Evolutionary conservation across 1,140 invertebrate genomes (phyloP).

Genomic region (Brachionus plicatilis): DNA sequence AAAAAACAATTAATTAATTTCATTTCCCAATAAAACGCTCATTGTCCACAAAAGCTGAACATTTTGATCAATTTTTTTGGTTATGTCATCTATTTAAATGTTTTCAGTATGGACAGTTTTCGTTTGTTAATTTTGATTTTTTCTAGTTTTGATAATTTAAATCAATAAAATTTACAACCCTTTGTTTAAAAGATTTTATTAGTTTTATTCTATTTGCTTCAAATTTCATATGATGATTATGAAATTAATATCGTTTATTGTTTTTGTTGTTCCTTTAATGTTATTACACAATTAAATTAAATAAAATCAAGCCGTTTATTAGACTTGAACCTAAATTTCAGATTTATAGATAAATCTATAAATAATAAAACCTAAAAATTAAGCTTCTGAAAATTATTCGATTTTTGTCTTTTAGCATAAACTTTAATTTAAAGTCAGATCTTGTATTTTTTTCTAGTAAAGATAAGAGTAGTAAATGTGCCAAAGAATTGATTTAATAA

Average conservation of each 20-base stretch:
- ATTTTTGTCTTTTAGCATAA: too few species aligned
- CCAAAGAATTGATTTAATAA: too few species aligned
- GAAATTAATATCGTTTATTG: neutral
- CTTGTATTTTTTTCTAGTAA: too few species aligned
- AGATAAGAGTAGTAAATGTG: too few species aligned
- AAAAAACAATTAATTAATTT: neutral
- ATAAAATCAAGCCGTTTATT: neutral
- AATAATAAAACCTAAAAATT: too few species aligned
- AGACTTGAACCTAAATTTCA: neutral
- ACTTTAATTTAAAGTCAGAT: too few species aligned
- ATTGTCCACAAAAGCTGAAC: neutral
- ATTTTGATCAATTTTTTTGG: neutral
- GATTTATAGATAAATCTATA: too few species aligned
- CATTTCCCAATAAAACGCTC: neutral
- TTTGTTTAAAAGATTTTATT: neutral
- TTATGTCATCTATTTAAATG: neutral
- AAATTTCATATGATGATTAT: neutral
- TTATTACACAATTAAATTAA: neutral
- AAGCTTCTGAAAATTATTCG: too few species aligned
- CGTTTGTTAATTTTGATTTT: neutral
- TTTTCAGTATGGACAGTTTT: neutral
- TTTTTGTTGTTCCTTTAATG: neutral
- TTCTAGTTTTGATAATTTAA: neutral
- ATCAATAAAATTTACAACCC: neutral
- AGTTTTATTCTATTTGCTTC: neutral